Evolutionary conservation across 2,113 vertebrate species (phyloP).

Genomic region (Micronycteris hirsuta): DNA sequence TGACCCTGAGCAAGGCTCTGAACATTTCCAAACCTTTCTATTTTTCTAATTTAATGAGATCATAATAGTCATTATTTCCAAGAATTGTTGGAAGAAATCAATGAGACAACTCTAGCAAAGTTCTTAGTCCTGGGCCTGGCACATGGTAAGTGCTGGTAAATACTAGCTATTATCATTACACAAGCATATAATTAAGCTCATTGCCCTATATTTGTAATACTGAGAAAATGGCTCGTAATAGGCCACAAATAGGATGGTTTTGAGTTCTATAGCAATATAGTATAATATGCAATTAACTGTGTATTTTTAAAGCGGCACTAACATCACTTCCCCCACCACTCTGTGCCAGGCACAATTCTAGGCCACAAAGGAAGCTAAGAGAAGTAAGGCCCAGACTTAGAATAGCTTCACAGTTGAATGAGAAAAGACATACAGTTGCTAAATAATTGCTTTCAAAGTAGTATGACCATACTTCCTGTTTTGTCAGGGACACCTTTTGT

Average conservation of each 20-base stretch:
- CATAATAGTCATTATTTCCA: not conserved
- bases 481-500: not conserved
- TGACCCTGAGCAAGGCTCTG: not conserved
- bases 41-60: conserved; percentile 10
- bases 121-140: conserved; percentile 23
- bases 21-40: not conserved
- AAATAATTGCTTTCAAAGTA: not conserved
- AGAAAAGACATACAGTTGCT: not conserved
- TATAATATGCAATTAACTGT: conserved; percentile 19
- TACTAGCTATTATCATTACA: conserved; percentile 26
- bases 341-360: not conserved
- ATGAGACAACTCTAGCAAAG: conserved; percentile 3
- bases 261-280: conserved; percentile 11
- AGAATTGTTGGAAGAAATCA: conserved; percentile 25
- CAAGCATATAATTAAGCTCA: conserved; percentile 56
- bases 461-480: not conserved
- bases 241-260: not conserved
- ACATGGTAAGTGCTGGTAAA: conserved; percentile 32
- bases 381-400: not conserved
- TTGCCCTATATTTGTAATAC: conserved; percentile 33
- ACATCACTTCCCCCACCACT: not conserved
- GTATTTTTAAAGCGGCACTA: not conserved
- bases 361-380: conserved; percentile 24
- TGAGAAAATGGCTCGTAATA: conserved; percentile 55
- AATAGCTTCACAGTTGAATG: not conserved